Conservation (phyloP, 1,140 invertebrate genomes). For the Cydia strobilella region DNA sequence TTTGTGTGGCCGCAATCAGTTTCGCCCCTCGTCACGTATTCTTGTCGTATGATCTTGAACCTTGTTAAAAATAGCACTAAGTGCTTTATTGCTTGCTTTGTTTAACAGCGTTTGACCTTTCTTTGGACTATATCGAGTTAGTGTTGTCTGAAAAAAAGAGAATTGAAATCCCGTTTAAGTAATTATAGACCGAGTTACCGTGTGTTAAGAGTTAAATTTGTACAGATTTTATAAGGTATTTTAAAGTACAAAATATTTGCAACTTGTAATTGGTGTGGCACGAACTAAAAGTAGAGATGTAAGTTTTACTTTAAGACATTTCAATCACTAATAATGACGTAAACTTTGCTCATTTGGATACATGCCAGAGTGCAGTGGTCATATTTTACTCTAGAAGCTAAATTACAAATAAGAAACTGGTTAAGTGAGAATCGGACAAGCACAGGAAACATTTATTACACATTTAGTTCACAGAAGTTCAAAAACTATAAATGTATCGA, state of each 20-base stretch:
- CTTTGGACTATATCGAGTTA: background rate
- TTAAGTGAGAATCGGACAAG: no score
- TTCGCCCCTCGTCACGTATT: background rate
- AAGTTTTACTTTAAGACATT: background rate
- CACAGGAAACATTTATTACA: no score
- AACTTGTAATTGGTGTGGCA: background rate
- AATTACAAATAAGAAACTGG: background rate
- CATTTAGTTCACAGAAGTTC: no score
- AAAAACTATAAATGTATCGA: no score
- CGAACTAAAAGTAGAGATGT: background rate
- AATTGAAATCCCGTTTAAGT: background rate
- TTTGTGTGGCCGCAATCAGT: background rate
- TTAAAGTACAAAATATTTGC: background rate
- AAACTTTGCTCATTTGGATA: background rate
- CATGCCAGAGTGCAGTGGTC: background rate
- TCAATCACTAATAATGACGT: background rate
- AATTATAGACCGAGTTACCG: background rate
- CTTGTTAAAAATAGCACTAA: background rate
- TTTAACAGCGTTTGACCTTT: background rate
- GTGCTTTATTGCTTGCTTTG: background rate
- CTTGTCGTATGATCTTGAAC: conserved; percentile 6
- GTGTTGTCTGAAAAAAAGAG: background rate
- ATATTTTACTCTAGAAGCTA: background rate
- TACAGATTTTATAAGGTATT: no score
- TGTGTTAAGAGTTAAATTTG: no score